phyloP scores from a whole-genome alignment of 2,888 invertebrate species.

The Seladonia tumulorum region DNA sequence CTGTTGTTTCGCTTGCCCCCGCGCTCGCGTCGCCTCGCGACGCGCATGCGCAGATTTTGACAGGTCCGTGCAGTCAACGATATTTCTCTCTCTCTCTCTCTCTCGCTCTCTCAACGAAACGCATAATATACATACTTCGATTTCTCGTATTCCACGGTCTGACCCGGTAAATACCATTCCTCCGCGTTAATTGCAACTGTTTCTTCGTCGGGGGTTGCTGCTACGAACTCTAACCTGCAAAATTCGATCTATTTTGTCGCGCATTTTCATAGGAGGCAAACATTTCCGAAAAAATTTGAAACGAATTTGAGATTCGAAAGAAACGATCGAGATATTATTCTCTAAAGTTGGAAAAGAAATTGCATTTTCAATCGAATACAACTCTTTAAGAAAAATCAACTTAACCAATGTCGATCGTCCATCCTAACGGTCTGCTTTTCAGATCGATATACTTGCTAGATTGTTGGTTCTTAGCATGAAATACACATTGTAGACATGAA shows the following conservation, averaged over 20 bases:
- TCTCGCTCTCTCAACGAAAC: not conserved
- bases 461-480: not conserved
- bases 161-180: not conserved
- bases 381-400: not conserved
- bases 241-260: not conserved
- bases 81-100: constrained; percentile 46
- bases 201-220: not conserved
- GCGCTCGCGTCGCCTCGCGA: constrained; percentile 14
- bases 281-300: not conserved
- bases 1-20: constrained; percentile 70
- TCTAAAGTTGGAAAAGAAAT: not conserved
- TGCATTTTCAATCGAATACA: too few relatives aligned
- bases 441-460: not conserved
- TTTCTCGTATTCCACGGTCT: not conserved
- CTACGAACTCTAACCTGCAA: not conserved
- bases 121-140: not conserved
- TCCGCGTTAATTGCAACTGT: not conserved
- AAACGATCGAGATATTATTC: not conserved
- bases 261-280: not conserved
- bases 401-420: not conserved
- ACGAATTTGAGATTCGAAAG: too few relatives aligned
- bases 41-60: constrained; percentile 71
- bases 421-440: not conserved
- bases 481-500: not conserved
- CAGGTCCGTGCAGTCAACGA: constrained; percentile 65